These are phyloP conservation scores for Myotis myotis DNA, from an alignment of 2,797 vertebrate genomes.

Conservation along the genomic window DNA sequence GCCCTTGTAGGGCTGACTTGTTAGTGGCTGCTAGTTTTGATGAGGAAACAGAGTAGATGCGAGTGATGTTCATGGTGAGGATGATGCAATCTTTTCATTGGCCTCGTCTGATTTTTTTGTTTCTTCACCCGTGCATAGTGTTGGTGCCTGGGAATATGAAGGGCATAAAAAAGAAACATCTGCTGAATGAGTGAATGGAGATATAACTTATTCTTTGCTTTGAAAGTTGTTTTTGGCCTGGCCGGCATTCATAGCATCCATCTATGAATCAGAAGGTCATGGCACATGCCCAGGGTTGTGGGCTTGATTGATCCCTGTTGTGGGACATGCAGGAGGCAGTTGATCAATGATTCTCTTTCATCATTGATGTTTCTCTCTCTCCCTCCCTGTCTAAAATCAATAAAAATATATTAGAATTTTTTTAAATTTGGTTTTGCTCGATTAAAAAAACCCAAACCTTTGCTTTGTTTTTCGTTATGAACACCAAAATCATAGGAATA, in stretches of 20 bases:
- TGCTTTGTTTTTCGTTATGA: background rate
- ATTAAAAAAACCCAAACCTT: background rate
- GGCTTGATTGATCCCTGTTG: too few relatives aligned
- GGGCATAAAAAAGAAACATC: background rate
- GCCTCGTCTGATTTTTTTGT: background rate
- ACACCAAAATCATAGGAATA: background rate
- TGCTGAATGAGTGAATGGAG: background rate
- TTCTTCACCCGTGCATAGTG: background rate
- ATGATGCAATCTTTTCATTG: background rate
- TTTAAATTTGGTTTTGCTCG: background rate
- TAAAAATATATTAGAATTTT: background rate
- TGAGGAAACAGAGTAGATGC: background rate
- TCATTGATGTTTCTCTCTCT: too few relatives aligned
- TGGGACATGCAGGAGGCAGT: too few relatives aligned
- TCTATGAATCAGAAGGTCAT: too few relatives aligned
- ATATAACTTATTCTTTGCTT: background rate
- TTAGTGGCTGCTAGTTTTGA: background rate
- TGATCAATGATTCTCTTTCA: too few relatives aligned
- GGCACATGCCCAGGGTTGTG: too few relatives aligned
- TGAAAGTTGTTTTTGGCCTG: background rate
- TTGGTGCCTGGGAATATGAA: background rate
- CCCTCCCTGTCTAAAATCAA: too few relatives aligned
- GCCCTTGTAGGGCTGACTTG: background rate
- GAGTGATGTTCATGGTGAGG: background rate
- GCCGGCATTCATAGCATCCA: too few relatives aligned